These are phyloP conservation scores for Nephrotoma appendiculata DNA, from an alignment of 2,888 invertebrate genomes.

Conservation along the genomic window DNA sequence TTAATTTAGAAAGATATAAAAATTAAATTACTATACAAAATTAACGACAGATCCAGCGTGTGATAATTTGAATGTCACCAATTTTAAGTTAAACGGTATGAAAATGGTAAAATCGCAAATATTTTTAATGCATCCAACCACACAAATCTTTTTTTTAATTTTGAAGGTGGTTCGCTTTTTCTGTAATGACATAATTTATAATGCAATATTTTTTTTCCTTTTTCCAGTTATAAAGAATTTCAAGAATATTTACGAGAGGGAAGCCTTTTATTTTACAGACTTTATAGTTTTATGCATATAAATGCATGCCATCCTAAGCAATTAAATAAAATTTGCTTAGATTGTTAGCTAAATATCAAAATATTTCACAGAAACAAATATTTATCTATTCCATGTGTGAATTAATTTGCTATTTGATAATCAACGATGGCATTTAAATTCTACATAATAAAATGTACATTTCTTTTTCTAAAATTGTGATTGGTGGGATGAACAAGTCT, in stretches of 20 bases:
- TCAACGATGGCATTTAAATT: too few species aligned
- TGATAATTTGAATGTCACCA: background rate
- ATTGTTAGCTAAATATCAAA: too few species aligned
- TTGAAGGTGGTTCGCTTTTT: background rate
- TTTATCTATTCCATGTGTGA: too few species aligned
- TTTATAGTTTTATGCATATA: too few species aligned
- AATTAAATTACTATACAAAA: background rate
- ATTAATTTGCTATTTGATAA: too few species aligned
- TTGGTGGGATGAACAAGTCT: too few species aligned
- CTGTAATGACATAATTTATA: background rate
- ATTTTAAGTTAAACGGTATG: background rate
- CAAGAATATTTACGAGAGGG: background rate
- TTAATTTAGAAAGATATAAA: background rate
- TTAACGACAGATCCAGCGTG: background rate
- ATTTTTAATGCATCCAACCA: background rate
- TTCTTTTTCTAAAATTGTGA: too few species aligned
- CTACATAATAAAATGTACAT: too few species aligned
- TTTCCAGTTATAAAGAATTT: background rate
- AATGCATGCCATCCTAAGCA: too few species aligned
- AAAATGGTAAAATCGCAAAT: background rate
- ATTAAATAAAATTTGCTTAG: too few species aligned
- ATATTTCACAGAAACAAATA: too few species aligned
- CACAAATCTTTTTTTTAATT: background rate
- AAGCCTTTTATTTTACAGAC: background rate
- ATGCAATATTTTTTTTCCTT: background rate